Percentiles rank a stretch among this genome's conserved stretches.
These are phyloP conservation scores for Ganaspis sp. DNA, from an alignment of 1,140 invertebrate genomes.

Conservation along the genomic window DNA sequence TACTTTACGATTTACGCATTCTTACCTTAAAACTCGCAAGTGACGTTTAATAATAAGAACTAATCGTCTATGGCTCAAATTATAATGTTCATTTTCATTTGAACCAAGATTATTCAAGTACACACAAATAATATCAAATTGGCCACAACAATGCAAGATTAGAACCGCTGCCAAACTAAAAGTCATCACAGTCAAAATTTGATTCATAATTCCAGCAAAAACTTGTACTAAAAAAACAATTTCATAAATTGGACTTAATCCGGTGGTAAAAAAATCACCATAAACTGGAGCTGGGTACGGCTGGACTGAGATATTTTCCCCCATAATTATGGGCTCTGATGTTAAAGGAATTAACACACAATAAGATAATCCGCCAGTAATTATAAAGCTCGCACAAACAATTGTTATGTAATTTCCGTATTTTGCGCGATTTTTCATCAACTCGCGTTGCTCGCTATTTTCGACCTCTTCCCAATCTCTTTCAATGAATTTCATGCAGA, in stretches of 20 bases:
- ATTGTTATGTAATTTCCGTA: conserved; percentile 40
- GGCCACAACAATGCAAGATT: neutral
- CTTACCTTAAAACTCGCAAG: neutral
- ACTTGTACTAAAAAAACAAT: neutral
- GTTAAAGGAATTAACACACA: conserved; percentile 43
- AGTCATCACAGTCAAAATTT: neutral
- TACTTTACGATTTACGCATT: neutral
- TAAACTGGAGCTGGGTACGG: neutral
- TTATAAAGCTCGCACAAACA: conserved; percentile 42
- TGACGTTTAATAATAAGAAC: neutral
- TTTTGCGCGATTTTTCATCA: conserved; percentile 42
- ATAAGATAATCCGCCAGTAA: conserved; percentile 43
- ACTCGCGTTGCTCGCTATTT: neutral
- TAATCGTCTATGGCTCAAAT: neutral
- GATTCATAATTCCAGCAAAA: neutral
- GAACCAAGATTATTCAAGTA: neutral
- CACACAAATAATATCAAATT: neutral
- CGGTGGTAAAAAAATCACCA: neutral
- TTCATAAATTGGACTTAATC: neutral
- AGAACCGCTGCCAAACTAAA: neutral
- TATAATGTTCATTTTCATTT: neutral
- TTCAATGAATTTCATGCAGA: neutral
- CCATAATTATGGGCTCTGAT: neutral
- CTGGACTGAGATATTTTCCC: neutral
- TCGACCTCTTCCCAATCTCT: neutral